Percentiles rank a stretch among this genome's conserved stretches.
phyloP scores from a whole-genome alignment of 2,113 vertebrate species.

The Siniperca knerii region DNA sequence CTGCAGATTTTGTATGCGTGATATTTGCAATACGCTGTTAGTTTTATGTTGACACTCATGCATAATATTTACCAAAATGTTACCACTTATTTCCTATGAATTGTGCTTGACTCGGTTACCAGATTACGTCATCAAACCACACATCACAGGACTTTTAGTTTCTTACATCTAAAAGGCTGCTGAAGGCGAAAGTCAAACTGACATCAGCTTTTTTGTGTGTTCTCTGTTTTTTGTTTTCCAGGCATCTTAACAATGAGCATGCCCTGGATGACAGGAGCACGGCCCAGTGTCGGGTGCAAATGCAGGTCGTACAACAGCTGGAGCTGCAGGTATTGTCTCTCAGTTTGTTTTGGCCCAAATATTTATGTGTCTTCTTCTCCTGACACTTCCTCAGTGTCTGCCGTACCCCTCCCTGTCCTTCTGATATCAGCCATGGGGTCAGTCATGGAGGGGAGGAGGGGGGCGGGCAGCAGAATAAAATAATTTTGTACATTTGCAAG shows the following conservation, averaged over 20 bases:
- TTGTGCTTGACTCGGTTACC: constrained; percentile 26
- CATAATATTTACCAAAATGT: constrained; percentile 31
- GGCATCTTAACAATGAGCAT: constrained; percentile 99
- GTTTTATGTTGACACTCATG: constrained; percentile 26
- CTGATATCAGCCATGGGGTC: constrained; percentile 71
- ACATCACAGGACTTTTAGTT: constrained; percentile 45
- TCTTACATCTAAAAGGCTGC: constrained; percentile 50
- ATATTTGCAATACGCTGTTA: constrained; percentile 19
- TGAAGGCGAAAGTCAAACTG: constrained; percentile 44
- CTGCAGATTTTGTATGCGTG: constrained; percentile 33
- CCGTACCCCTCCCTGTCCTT: constrained; percentile 37
- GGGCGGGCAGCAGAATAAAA: constrained; percentile 85
- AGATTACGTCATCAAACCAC: constrained; percentile 44
- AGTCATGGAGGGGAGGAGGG: constrained; percentile 50
- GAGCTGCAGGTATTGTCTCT: constrained; percentile 95
- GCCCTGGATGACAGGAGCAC: constrained; percentile 99
- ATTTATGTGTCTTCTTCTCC: constrained; percentile 66
- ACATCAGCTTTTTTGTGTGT: constrained; percentile 22
- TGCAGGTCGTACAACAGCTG: constrained; percentile 99
- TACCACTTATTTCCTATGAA: constrained; percentile 29
- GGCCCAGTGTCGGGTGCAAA: constrained; percentile 99
- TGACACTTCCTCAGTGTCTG: constrained; percentile 58
- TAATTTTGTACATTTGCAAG: constrained; percentile 94
- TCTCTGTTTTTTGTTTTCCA: constrained; percentile 83
- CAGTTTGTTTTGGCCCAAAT: constrained; percentile 68